Percentiles rank a stretch among this genome's conserved stretches.
These are phyloP conservation scores for Lasius platythorax DNA, from an alignment of 2,888 invertebrate species.

Conservation along the genomic window DNA sequence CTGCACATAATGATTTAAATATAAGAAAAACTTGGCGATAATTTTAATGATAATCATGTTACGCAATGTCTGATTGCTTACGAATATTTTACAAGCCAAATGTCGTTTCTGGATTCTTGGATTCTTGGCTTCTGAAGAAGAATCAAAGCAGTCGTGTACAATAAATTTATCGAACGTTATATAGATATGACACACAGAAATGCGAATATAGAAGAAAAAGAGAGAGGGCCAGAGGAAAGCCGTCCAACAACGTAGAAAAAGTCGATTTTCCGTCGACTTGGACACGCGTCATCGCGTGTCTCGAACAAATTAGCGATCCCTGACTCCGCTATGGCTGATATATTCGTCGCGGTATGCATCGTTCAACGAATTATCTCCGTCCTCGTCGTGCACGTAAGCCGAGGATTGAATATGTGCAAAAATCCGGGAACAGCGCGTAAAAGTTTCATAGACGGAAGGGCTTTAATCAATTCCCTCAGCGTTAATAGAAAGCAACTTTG, in stretches of 20 bases:
- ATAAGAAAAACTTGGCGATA: neutral
- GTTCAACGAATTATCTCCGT: slow-evolving; percentile 48
- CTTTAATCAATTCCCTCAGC: slow-evolving; percentile 44
- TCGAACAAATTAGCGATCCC: slow-evolving; percentile 65
- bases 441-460: slow-evolving; percentile 44
- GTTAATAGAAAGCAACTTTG: slow-evolving; percentile 58
- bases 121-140: neutral
- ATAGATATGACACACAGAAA: neutral
- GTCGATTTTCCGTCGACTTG: slow-evolving; percentile 45
- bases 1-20: neutral
- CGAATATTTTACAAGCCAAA: slow-evolving; percentile 24
- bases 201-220: slow-evolving; percentile 3
- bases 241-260: slow-evolving; percentile 49
- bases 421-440: slow-evolving; percentile 40
- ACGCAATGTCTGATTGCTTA: neutral
- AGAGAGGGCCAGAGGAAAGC: slow-evolving; percentile 36
- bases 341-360: slow-evolving; percentile 55
- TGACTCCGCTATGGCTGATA: slow-evolving; percentile 43
- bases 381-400: slow-evolving; percentile 23
- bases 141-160: slow-evolving; percentile 17
- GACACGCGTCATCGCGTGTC: slow-evolving; percentile 70
- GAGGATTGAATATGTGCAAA: slow-evolving; percentile 54
- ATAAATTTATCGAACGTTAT: slow-evolving; percentile 44
- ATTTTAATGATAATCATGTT: neutral
- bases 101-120: neutral